Evolutionary conservation across 2,797 vertebrate species (phyloP), one percentile per base, ranked within the genome.

Genomic region (Amblyraja radiata): DNA sequence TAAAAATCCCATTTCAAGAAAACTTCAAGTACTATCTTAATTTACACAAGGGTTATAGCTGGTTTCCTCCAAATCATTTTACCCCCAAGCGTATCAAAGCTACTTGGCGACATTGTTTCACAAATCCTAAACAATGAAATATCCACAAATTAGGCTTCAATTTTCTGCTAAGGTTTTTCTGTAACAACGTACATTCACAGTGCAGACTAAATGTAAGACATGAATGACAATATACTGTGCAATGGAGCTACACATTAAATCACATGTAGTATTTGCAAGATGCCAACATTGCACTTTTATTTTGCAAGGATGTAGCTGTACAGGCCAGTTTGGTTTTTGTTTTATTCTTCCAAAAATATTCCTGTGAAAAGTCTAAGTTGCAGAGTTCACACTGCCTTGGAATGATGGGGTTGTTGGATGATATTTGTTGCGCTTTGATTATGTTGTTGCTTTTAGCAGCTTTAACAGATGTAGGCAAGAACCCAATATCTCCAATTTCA

Each of bases 191-290:
- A 97, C 97, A 97, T 97, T 98, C 97, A 98, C 97, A 97, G 97
- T 97, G 97, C 97, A 97, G 96, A 97, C 97, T 97, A 97, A 96
- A 96, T 96, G 96, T 97, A 97, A 97, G 95, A 97, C 96, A 97
- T 95, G 81, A 97, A 96, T 96, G 97, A 98, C 95, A 71, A 96
- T 94, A 96, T 96, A 97, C 96, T 96, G 97, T 97, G 97, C 97
- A 96, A 97, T 97, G 96, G 96, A 95, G 95, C 96, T 96, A 96
- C 96, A 96, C 96, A 95, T 96, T 95, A 95, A 96, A 96, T 96
- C 95, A 97, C 94, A 93, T 93, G 95, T 96, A 94, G 88, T 96
- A 95, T 94, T 93, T 93, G 94, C 94, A 95, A 96, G 96, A 96
- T 88, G 94, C 94, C 95, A 95, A 95, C 95, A 96, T 95, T 96